Percentiles rank a stretch among this genome's conserved stretches.
Evolutionary conservation across 1,140 invertebrate genomes (phyloP).

Genomic region (Cyclina sinensis): DNA sequence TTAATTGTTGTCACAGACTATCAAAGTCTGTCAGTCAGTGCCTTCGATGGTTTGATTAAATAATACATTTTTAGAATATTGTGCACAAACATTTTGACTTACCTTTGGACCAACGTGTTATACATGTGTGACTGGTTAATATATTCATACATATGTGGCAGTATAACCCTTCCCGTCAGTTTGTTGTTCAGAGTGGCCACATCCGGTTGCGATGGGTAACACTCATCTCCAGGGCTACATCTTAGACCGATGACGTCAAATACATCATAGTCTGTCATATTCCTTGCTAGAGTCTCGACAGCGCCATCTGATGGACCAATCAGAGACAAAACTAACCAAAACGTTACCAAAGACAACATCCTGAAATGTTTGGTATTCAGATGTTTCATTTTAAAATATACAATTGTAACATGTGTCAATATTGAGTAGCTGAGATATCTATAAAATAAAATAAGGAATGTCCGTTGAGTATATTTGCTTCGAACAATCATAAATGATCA

Average conservation of each 20-base stretch:
- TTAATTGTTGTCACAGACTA: no score
- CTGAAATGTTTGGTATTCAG: no score
- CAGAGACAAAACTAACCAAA: not conserved
- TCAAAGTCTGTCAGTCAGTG: no score
- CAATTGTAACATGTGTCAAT: no score
- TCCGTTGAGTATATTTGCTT: no score
- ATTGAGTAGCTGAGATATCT: no score
- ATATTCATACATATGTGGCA: not conserved
- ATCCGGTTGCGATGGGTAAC: not conserved
- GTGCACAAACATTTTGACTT: no score
- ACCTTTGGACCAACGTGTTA: slow-evolving; percentile 34
- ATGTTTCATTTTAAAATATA: no score
- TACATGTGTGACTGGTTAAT: slow-evolving; percentile 34
- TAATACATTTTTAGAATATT: no score
- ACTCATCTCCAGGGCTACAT: slow-evolving; percentile 14
- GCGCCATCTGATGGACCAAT: not conserved
- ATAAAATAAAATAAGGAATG: no score
- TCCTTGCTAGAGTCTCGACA: not conserved
- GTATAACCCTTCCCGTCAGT: not conserved
- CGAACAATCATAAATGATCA: no score
- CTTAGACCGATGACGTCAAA: not conserved
- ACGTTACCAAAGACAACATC: not conserved
- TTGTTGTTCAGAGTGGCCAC: not conserved
- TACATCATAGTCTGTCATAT: not conserved
- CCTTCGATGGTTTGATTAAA: no score